Percentiles rank a stretch among this genome's conserved stretches.
phyloP scores from a whole-genome alignment of 1,140 invertebrate species.

The Manduca sexta region DNA sequence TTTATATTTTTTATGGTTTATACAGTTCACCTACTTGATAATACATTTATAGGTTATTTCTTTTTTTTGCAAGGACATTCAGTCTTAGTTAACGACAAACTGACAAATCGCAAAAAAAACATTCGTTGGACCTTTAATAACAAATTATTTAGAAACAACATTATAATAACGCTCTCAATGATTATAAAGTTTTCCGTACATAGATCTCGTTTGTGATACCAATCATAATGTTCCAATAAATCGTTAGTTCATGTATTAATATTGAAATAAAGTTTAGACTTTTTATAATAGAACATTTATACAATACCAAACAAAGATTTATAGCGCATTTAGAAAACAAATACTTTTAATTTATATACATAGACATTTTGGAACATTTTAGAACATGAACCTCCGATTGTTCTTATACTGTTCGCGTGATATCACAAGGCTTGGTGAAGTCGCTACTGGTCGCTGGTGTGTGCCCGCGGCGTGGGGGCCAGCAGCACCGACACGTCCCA shows the following conservation, averaged over 20 bases:
- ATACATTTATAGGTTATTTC: not conserved
- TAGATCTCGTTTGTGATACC: not conserved
- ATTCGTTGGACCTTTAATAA: constrained; percentile 39
- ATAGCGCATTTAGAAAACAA: too few relatives aligned
- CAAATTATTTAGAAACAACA: constrained; percentile 21
- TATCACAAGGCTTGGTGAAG: not conserved
- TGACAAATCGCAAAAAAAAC: constrained; percentile 23
- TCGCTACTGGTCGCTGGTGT: constrained; percentile 52
- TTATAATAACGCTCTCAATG: constrained; percentile 14
- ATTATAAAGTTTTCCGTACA: constrained; percentile 10
- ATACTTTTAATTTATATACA: too few relatives aligned
- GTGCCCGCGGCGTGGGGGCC: constrained; percentile 34
- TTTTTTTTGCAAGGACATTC: constrained; percentile 22
- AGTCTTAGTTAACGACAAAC: constrained; percentile 26
- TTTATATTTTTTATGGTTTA: not conserved
- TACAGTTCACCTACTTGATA: not conserved
- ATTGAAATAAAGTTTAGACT: too few relatives aligned
- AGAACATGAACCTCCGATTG: too few relatives aligned
- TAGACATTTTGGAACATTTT: too few relatives aligned
- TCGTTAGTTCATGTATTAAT: too few relatives aligned
- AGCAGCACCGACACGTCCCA: constrained; percentile 79
- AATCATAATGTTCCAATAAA: too few relatives aligned
- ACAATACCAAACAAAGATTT: too few relatives aligned
- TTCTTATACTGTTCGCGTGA: too few relatives aligned
- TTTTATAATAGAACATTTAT: too few relatives aligned